Percentiles rank a stretch among this genome's conserved stretches.
Evolutionary conservation across 2,888 invertebrate species (phyloP).

Genomic region (Megaustenia siamemsis): DNA sequence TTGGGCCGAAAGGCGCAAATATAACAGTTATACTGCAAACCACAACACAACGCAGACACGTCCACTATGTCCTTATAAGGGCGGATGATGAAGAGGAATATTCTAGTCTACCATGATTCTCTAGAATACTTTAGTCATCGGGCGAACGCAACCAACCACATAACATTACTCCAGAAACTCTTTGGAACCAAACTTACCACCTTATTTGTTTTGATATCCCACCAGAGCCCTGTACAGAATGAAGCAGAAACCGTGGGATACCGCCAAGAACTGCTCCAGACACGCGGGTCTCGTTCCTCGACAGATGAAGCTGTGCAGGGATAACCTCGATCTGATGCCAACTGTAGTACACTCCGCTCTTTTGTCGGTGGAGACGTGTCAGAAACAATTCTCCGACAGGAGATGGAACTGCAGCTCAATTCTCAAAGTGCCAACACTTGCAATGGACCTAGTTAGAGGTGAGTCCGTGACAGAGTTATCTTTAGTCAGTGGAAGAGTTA

Average conservation of each 20-base stretch:
- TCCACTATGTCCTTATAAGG: no score
- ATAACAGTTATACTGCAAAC: no score
- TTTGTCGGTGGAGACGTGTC: constrained; percentile 84
- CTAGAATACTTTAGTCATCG: no score
- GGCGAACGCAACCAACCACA: no score
- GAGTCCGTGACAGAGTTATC: no score
- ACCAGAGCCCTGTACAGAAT: constrained; percentile 74
- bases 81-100: no score
- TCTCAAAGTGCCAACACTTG: constrained; percentile 86
- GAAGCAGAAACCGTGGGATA: constrained; percentile 74
- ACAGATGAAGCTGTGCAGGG: constrained; percentile 73
- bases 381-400: constrained; percentile 86
- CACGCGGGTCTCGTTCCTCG: constrained; percentile 67
- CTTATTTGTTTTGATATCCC: constrained; percentile 43
- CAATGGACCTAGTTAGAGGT: constrained; percentile 90
- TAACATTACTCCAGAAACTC: no score
- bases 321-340: constrained; percentile 83
- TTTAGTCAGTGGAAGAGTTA: no score
- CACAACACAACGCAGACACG: no score
- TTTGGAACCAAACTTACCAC: no score
- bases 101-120: no score
- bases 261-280: constrained; percentile 74
- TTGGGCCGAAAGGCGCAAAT: no score
- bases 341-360: constrained; percentile 88
- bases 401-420: constrained; percentile 92